These are phyloP conservation scores for Laterallus jamaicensis DNA, from an alignment of 2,113 vertebrate genomes.

Conservation along the genomic window DNA sequence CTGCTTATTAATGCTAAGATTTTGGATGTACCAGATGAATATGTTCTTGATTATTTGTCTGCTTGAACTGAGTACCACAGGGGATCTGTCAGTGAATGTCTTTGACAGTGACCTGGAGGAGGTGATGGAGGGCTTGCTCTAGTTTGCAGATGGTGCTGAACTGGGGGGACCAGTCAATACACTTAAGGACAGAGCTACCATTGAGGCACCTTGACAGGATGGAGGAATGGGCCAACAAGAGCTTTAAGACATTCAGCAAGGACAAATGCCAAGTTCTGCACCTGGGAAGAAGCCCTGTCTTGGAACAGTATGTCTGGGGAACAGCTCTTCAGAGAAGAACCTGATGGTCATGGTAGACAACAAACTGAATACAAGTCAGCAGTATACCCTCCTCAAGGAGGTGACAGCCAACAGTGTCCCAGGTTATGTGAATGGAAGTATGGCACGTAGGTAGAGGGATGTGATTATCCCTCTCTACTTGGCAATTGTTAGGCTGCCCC, in stretches of 20 bases:
- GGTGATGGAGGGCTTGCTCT: not conserved
- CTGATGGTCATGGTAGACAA: not conserved
- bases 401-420: not conserved
- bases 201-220: not conserved
- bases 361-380: not conserved
- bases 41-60: not conserved
- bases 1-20: not conserved
- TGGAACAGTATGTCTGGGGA: not conserved
- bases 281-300: not conserved
- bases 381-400: not conserved
- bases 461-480: not conserved
- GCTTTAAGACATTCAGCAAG: not conserved
- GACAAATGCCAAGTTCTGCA: not conserved
- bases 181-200: not conserved
- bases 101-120: not conserved
- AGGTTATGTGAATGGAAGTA: not conserved
- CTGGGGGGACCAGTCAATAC: not conserved
- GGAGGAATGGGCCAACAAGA: not conserved
- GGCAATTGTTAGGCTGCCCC: not conserved
- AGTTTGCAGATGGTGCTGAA: not conserved
- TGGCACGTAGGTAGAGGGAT: not conserved
- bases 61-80: not conserved
- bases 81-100: not conserved
- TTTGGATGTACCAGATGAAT: not conserved
- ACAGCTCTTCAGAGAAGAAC: not conserved